These are phyloP conservation scores for Ectemnius continuus DNA, from an alignment of 2,888 invertebrate genomes.

Conservation along the genomic window DNA sequence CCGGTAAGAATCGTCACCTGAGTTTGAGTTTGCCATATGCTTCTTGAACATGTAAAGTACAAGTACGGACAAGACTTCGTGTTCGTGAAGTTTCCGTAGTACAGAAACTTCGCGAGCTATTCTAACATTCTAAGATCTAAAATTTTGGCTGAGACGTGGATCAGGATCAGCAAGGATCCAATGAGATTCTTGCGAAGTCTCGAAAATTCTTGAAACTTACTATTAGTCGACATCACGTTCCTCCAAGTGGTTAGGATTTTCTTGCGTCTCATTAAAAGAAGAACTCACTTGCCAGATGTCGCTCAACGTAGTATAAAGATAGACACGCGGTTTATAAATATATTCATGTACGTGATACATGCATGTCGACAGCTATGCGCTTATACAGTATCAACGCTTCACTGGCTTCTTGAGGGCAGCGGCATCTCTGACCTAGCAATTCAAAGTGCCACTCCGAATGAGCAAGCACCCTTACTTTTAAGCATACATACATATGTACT, in stretches of 20 bases:
- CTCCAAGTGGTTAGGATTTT: too few relatives aligned
- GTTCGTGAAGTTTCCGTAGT: too few relatives aligned
- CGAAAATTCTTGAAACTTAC: slow-evolving; percentile 52
- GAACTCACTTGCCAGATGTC: too few relatives aligned
- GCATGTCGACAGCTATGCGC: slow-evolving; percentile 28
- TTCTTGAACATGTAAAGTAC: not conserved
- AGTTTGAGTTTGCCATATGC: slow-evolving; percentile 7
- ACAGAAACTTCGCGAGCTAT: not conserved
- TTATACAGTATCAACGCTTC: slow-evolving; percentile 51
- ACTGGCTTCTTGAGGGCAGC: slow-evolving; percentile 12
- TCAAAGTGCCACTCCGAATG: slow-evolving; percentile 58
- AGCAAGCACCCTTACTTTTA: slow-evolving; percentile 29
- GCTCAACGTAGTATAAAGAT: slow-evolving; percentile 7
- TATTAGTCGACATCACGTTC: not conserved
- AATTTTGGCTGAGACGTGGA: too few relatives aligned
- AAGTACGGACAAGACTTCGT: too few relatives aligned
- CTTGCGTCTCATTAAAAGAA: too few relatives aligned
- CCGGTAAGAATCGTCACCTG: slow-evolving; percentile 27
- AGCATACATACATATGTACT: not conserved
- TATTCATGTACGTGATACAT: not conserved
- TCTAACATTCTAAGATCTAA: too few relatives aligned
- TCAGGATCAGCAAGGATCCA: too few relatives aligned
- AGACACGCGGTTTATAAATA: slow-evolving; percentile 9
- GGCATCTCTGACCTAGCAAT: slow-evolving; percentile 52
- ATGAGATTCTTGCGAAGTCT: not conserved